Conservation (phyloP, 2,797 vertebrate species). For the Kryptolebias ocellatus region DNA sequence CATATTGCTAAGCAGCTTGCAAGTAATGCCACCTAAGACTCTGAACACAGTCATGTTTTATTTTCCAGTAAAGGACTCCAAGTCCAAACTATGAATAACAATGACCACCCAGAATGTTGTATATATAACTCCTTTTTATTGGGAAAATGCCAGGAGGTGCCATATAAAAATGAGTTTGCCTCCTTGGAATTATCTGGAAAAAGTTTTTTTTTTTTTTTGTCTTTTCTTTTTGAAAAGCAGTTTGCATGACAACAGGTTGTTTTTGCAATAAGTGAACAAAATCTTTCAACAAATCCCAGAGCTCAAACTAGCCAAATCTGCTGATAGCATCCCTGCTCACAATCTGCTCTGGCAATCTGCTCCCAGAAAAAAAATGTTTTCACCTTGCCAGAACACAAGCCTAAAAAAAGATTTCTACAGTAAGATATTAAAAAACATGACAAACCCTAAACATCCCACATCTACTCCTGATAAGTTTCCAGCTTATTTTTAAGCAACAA, state of each 20-base stretch:
- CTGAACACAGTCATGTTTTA: slow-evolving; percentile 3
- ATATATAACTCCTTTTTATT: slow-evolving; percentile 5
- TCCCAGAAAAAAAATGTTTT: slow-evolving; percentile 31
- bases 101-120: neutral
- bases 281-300: slow-evolving; percentile 72
- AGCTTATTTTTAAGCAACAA: slow-evolving; percentile 13
- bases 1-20: slow-evolving; percentile 22
- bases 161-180: neutral
- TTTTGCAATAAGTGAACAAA: slow-evolving; percentile 67
- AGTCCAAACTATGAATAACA: slow-evolving; percentile 12
- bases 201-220: neutral
- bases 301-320: slow-evolving; percentile 63
- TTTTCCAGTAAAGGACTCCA: slow-evolving; percentile 12
- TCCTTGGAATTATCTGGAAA: slow-evolving; percentile 2
- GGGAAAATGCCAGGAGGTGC: slow-evolving; percentile 1
- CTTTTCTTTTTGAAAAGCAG: neutral
- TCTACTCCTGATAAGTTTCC: slow-evolving; percentile 22
- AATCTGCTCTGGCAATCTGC: slow-evolving; percentile 78
- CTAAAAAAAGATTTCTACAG: slow-evolving; percentile 20
- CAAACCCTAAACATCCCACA: neutral
- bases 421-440: neutral
- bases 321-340: slow-evolving; percentile 62
- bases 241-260: slow-evolving; percentile 40
- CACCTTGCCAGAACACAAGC: slow-evolving; percentile 40
- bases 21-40: slow-evolving; percentile 9